These are phyloP conservation scores for Tanytarsus gracilentus DNA, from an alignment of 2,888 invertebrate genomes.

Conservation along the genomic window DNA sequence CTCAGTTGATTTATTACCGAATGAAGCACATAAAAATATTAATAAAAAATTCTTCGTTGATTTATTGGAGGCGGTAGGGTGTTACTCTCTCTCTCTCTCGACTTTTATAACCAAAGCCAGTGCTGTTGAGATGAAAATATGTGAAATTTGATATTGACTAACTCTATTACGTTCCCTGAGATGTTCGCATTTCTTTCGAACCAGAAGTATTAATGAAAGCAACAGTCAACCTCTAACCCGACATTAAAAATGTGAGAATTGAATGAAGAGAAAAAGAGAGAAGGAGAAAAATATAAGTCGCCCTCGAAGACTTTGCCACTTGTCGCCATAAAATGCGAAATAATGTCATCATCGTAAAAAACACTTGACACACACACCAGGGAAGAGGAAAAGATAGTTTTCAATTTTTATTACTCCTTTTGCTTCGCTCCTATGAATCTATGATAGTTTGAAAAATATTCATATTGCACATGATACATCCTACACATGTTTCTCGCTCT, in stretches of 20 bases:
- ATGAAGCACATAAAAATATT: slow-evolving; percentile 29
- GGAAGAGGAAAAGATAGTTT: slow-evolving; percentile 20
- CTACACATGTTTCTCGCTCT: slow-evolving; percentile 7
- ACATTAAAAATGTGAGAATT: background rate
- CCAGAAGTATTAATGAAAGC: slow-evolving; percentile 14
- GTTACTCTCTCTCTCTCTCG: slow-evolving; percentile 1
- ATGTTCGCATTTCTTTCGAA: background rate
- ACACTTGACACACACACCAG: background rate
- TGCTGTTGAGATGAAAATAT: background rate
- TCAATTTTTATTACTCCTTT: slow-evolving; percentile 16
- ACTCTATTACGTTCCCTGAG: slow-evolving; percentile 22
- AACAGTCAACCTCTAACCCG: slow-evolving; percentile 2
- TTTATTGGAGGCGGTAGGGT: slow-evolving; percentile 26
- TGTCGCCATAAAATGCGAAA: slow-evolving; percentile 4
- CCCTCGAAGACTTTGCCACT: background rate
- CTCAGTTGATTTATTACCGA: slow-evolving; percentile 17
- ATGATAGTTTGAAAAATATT: slow-evolving; percentile 2
- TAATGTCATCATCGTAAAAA: slow-evolving; percentile 14
- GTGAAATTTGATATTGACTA: background rate
- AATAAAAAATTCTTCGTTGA: slow-evolving; percentile 29
- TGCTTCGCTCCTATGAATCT: background rate
- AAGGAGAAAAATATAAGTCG: background rate
- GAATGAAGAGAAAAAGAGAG: background rate
- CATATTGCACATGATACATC: slow-evolving; percentile 8
- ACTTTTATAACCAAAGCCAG: background rate